Percentiles rank a stretch among this genome's conserved stretches.
Evolutionary conservation across 2,888 invertebrate species (phyloP).

Genomic region (Polia nebulosa): DNA sequence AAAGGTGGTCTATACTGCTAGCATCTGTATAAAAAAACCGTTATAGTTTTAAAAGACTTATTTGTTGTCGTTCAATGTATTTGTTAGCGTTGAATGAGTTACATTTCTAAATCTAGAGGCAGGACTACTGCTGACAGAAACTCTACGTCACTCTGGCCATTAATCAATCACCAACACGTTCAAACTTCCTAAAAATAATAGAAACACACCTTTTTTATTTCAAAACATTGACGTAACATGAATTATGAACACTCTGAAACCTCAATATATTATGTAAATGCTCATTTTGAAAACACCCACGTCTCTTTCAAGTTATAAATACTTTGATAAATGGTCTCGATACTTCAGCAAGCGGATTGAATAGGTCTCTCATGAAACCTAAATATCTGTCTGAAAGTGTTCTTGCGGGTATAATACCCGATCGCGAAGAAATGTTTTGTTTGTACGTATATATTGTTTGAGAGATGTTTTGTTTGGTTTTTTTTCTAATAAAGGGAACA

Average conservation of each 20-base stretch:
- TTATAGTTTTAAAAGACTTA: neutral
- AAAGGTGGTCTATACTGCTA: no score
- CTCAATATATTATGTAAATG: slow-evolving; percentile 54
- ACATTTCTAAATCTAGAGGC: neutral
- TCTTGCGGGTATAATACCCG: slow-evolving; percentile 3
- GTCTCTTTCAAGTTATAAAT: slow-evolving; percentile 37
- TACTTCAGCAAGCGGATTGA: slow-evolving; percentile 45
- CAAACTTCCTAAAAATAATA: neutral
- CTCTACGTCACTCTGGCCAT: neutral
- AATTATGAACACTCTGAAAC: slow-evolving; percentile 46
- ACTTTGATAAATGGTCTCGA: slow-evolving; percentile 52
- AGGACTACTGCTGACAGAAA: neutral
- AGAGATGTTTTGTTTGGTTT: neutral
- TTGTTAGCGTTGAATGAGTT: neutral
- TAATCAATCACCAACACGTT: neutral
- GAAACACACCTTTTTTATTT: slow-evolving; percentile 22
- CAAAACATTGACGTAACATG: slow-evolving; percentile 22
- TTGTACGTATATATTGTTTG: neutral
- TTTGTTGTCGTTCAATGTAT: neutral
- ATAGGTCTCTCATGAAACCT: slow-evolving; percentile 41
- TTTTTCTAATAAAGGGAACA: slow-evolving; percentile 23
- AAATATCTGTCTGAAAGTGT: slow-evolving; percentile 35
- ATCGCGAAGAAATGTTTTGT: neutral
- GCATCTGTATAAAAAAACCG: no score
- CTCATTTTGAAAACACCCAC: slow-evolving; percentile 21